Evolutionary conservation across 2,797 vertebrate species (phyloP), one percentile per base, ranked within the genome.

Genomic region (Acrossocheilus wenchowensis): DNA sequence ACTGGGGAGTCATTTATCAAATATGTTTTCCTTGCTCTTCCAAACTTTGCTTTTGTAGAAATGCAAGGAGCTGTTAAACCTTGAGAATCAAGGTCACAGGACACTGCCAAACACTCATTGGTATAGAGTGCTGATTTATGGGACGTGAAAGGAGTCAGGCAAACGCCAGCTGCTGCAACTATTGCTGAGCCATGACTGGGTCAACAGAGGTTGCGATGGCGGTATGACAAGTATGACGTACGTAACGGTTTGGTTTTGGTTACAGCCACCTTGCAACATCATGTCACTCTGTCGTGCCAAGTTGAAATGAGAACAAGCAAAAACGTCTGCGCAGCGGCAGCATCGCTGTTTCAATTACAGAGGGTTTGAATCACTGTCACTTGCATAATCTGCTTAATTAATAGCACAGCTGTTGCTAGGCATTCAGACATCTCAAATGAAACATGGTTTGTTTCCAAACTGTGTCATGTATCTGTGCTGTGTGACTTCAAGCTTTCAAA

Each of bases 181-280:
- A 69, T 30, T 9, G 41, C 34, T 79, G 43, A 79, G 71, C 72
- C 78, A 74, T 68, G 86, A 82, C 78, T 77, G 79, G 79, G 79
- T 87, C 85, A 80, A 78, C 45, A 79, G 64, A 84, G 79, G 79
- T 82, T 69, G 77, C 62, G 60, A 81, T 69, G 52, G 41, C 50
- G 10, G 73, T 78, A 85, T 86, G 89, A 82, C 83, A 60, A 68
- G 83, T 74, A 71, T 86, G 89, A 89, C 88, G 82, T 89, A 85
- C 60, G 19, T 71, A 83, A 71, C 41, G n/a, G 75, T 71, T 83
- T 77, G 34, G 84, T 69, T 84, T 86, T 2, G 72, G 64, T 88
- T 84, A 80, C 78, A n/a, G 66, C 78, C 81, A 30, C 79, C 72
- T 64, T 68, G 81, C 78, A 60, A 73, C 89, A 87, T 73, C 75